phyloP scores from a whole-genome alignment of 2,797 vertebrate genomes.

The Semotilus atromaculatus region DNA sequence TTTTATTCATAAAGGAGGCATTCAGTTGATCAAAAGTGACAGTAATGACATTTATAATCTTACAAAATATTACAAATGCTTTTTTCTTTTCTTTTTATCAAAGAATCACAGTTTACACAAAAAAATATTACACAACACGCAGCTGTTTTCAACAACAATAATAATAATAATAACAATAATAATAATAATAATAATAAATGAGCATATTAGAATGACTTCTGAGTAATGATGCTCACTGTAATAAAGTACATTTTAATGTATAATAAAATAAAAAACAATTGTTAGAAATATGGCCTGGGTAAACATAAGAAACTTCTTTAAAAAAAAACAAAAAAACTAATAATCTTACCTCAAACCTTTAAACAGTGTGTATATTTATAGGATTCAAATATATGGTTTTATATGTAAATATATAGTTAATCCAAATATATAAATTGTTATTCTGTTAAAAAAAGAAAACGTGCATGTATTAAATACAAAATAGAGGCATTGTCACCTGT shows the following conservation, averaged over 20 bases:
- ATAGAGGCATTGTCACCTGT: not conserved
- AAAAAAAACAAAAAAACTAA: too few relatives aligned
- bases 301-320: not conserved
- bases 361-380: not conserved
- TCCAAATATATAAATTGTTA: not conserved
- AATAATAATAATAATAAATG: not conserved
- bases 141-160: too few relatives aligned
- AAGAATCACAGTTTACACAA: too few relatives aligned
- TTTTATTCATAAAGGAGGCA: too few relatives aligned
- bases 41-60: not conserved
- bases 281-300: not conserved
- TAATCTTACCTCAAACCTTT: not conserved
- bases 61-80: not conserved
- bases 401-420: not conserved
- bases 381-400: not conserved
- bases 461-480: not conserved
- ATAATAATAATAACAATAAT: too few relatives aligned
- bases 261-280: not conserved
- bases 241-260: not conserved
- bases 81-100: too few relatives aligned
- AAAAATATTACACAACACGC: too few relatives aligned
- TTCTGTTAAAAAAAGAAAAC: not conserved
- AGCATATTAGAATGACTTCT: not conserved
- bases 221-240: too few relatives aligned
- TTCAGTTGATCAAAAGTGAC: not conserved